A percentile compares a stretch with the other conserved stretches of the same genome.
Evolutionary conservation across 1,140 invertebrate species (phyloP).

Genomic region (Drosophila grimshawi): DNA sequence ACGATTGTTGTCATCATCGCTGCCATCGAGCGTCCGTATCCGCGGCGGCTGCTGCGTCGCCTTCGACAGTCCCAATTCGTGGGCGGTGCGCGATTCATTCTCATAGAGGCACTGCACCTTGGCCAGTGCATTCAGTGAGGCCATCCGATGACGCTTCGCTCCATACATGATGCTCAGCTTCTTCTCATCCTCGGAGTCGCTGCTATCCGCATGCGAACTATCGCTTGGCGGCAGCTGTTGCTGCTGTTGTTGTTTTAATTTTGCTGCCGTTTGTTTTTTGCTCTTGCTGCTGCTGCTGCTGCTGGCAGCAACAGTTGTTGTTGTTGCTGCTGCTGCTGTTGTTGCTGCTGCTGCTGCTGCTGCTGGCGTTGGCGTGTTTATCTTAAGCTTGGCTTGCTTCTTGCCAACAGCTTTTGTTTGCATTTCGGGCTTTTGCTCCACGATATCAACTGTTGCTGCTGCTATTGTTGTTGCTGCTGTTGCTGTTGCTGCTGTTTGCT

Average conservation of each 20-base stretch:
- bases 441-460: neutral
- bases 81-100: conserved; percentile 91
- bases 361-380: conserved; percentile 38
- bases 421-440: neutral
- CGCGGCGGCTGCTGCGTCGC: conserved; percentile 75
- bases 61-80: conserved; percentile 86
- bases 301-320: conserved; percentile 8
- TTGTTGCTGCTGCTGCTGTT: conserved; percentile 17
- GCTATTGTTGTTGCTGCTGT: neutral
- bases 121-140: conserved; percentile 94
- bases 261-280: conserved; percentile 28
- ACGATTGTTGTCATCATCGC: conserved; percentile 69
- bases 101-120: conserved; percentile 96
- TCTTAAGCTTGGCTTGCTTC: conserved; percentile 57
- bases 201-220: conserved; percentile 47
- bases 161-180: conserved; percentile 84
- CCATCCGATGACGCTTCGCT: conserved; percentile 92
- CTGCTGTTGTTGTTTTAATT: conserved; percentile 11
- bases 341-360: conserved; percentile 18
- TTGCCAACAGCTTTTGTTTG: conserved; percentile 25
- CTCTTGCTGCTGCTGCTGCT: conserved; percentile 3
- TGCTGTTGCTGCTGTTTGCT: conserved; percentile 19
- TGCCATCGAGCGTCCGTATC: conserved; percentile 74
- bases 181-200: conserved; percentile 77
- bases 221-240: conserved; percentile 26